Evolutionary conservation across 1,140 invertebrate genomes (phyloP).

Genomic region (Cherax quadricarinatus): DNA sequence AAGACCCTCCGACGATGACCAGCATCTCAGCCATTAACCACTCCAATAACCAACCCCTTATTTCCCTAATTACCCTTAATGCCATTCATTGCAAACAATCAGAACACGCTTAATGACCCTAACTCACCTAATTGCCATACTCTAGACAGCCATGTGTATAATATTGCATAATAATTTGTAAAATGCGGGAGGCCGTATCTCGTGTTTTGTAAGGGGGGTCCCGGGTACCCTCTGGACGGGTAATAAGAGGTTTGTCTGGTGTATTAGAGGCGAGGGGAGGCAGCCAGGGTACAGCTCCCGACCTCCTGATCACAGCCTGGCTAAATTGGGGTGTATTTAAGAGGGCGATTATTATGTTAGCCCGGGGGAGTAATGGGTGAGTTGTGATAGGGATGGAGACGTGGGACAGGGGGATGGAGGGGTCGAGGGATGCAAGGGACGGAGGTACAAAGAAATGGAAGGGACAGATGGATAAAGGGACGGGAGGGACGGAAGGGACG

Average conservation of each 20-base stretch:
- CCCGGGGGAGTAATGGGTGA: neutral
- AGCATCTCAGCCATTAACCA: neutral
- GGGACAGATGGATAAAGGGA: no score
- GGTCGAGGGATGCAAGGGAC: neutral
- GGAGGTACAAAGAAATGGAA: no score
- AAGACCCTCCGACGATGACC: neutral
- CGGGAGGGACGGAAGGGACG: no score
- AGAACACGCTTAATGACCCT: constrained; percentile 23
- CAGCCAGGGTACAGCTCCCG: neutral
- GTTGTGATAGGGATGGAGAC: neutral
- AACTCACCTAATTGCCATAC: constrained; percentile 26
- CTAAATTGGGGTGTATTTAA: neutral
- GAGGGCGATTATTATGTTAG: neutral
- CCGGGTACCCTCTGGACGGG: neutral
- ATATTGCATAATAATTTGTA: constrained; percentile 27
- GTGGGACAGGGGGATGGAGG: neutral
- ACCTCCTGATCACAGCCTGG: neutral
- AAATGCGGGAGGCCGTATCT: neutral
- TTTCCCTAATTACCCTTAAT: constrained; percentile 22
- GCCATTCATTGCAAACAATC: constrained; percentile 41
- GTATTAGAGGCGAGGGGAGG: neutral
- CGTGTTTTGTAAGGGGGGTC: neutral
- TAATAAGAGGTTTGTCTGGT: neutral
- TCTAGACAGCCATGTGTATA: constrained; percentile 34
- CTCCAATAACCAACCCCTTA: constrained; percentile 22